phyloP scores from a whole-genome alignment of 1,140 invertebrate species.

The Geopemphigus sp. region DNA sequence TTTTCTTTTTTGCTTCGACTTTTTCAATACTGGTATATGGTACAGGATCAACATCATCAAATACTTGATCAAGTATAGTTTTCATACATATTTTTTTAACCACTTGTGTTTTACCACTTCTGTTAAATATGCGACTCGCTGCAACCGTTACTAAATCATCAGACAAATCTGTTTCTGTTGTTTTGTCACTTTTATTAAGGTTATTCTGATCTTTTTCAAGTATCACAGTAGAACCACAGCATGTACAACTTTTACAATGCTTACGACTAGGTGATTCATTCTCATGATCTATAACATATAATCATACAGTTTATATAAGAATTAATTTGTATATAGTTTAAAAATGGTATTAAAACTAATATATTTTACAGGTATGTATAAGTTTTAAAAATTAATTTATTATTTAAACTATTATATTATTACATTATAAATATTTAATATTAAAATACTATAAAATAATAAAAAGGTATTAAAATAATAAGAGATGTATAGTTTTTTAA shows the following conservation, averaged over 20 bases:
- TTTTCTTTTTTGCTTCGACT: slow-evolving; percentile 27
- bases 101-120: slow-evolving; percentile 35
- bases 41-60: neutral
- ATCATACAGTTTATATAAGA: neutral
- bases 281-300: neutral
- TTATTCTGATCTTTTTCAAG: slow-evolving; percentile 2
- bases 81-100: slow-evolving; percentile 25
- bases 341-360: neutral
- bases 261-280: neutral
- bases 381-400: too few relatives aligned
- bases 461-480: too few relatives aligned
- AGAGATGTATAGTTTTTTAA: too few relatives aligned
- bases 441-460: too few relatives aligned
- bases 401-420: too few relatives aligned
- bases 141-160: slow-evolving; percentile 39
- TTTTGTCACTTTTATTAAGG: slow-evolving; percentile 32
- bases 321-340: neutral
- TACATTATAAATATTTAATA: too few relatives aligned
- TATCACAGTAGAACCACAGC: slow-evolving; percentile 28
- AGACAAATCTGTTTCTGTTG: slow-evolving; percentile 29
- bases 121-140: slow-evolving; percentile 38
- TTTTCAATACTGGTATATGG: slow-evolving; percentile 36
- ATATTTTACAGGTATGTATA: too few relatives aligned
- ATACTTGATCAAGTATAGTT: slow-evolving; percentile 39
- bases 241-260: slow-evolving; percentile 34